Evolutionary conservation across 2,888 invertebrate genomes (phyloP).

Genomic region (Archips crataeganus): DNA sequence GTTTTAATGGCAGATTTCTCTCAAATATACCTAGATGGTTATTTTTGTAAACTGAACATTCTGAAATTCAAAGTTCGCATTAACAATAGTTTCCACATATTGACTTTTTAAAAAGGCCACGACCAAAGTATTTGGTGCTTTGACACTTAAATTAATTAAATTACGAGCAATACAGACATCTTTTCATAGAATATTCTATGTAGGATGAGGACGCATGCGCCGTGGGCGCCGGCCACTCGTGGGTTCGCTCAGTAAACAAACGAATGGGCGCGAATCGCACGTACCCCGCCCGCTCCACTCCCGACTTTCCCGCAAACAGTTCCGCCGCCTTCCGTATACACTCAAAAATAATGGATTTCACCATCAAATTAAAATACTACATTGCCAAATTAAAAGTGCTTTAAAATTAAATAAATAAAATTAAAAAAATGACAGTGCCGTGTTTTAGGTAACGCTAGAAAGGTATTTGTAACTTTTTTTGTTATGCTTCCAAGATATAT

Average conservation of each 20-base stretch:
- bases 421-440: conserved; percentile 8
- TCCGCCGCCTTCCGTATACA: conserved; percentile 21
- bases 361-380: conserved; percentile 24
- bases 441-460: conserved; percentile 6
- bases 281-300: conserved; percentile 29
- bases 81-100: conserved; percentile 4
- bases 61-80: neutral
- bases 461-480: conserved; percentile 13
- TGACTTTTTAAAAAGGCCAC: conserved; percentile 23
- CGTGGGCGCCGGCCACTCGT: conserved; percentile 40
- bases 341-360: conserved; percentile 22
- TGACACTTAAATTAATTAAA: conserved; percentile 53
- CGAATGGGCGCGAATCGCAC: conserved; percentile 46
- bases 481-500: neutral
- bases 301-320: conserved; percentile 48
- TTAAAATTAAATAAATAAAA: conserved; percentile 22
- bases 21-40: too few relatives aligned
- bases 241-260: conserved; percentile 51
- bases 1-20: too few relatives aligned
- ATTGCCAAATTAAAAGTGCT: conserved; percentile 17
- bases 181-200: conserved; percentile 59
- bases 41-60: too few relatives aligned
- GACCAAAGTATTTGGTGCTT: conserved; percentile 29
- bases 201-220: conserved; percentile 58
- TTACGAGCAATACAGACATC: conserved; percentile 49